Evolutionary conservation across 2,113 vertebrate genomes (phyloP), one percentile per base, ranked within the genome.

Genomic region (Fregetta grallaria): DNA sequence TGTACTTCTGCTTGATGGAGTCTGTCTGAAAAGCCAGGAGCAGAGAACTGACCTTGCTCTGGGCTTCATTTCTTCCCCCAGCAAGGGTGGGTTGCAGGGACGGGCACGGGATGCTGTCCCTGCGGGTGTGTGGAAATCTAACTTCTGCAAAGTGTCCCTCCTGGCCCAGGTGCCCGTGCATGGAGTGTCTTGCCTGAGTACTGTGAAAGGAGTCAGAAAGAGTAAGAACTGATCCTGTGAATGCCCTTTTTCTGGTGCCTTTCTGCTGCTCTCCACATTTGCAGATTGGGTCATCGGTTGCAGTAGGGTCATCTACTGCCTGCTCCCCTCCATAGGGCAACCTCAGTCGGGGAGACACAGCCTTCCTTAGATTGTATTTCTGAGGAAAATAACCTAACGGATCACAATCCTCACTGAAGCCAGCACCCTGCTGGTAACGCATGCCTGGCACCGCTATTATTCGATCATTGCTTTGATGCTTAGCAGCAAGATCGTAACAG

Each of bases 131-230:
- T 17, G 19, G 67, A 74, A 70, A 74, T 5, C 50, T 8, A 29
- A 16, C 7, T 34, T 17, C 84, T 81, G 72, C 40, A 45, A 22
- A 78, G 22, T 7, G 11, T 10, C 22, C 13, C 16, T 78, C 25
- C 36, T 32, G 13, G 23, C 52, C 26, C 72, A 34, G 34, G 30
- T 53, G 22, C 15, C 40, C 0, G 0, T 17, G 7, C 6, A 0
- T 32, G 81, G 26, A 72, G 19, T 59, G 23, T 30, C 49, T 61
- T 13, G 44, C 15, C 63, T 42, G 45, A 20, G 49, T 27, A 15
- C 19, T 32, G 9, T 0, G 0, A 29, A 19, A 66, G 21, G 34
- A 73, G 34, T 18, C 20, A 19, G 58, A 34, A 53, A 53, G n/a
- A 66, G 8, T 9, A 53, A 75, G 62, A 77, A 27, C 15, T 34